phyloP scores from a whole-genome alignment of 2,113 vertebrate genomes.

The Ursus arctos region DNA sequence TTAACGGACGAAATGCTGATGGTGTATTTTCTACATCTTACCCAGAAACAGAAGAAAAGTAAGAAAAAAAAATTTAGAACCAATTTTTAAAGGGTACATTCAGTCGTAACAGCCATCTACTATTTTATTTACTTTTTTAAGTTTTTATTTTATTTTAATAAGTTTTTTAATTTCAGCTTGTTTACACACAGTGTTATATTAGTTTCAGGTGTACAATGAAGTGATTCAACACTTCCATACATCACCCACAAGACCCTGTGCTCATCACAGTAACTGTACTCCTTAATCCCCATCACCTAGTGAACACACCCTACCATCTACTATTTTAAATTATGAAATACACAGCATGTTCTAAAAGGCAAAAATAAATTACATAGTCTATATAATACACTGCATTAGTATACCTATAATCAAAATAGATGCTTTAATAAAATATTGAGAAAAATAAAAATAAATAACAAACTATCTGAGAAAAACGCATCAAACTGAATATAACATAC shows the following conservation, averaged over 20 bases:
- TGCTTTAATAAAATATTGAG: not conserved
- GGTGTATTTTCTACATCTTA: constrained; percentile 79
- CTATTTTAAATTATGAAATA: constrained; percentile 50
- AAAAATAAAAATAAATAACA: not conserved
- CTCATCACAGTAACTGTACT: not conserved
- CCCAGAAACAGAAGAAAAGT: constrained; percentile 55
- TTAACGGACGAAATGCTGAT: constrained; percentile 31
- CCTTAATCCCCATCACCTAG: not conserved
- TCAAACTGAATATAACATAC: not conserved
- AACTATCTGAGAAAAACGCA: not conserved
- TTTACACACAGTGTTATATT: not conserved
- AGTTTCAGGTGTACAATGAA: not conserved
- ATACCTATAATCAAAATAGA: constrained; percentile 4
- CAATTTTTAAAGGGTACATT: constrained; percentile 28
- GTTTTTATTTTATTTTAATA: not conserved
- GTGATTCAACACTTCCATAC: not conserved
- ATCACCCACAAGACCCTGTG: not conserved
- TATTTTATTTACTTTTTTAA: not conserved
- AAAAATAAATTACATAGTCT: constrained; percentile 20
- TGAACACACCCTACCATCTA: not conserved
- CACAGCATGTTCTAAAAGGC: not conserved
- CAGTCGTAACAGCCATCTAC: not conserved
- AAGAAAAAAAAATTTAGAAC: constrained; percentile 18
- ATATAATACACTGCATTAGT: not conserved
- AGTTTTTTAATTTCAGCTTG: not conserved